Evolutionary conservation across 2,888 invertebrate genomes (phyloP).

Genomic region (Clusia tigrina): DNA sequence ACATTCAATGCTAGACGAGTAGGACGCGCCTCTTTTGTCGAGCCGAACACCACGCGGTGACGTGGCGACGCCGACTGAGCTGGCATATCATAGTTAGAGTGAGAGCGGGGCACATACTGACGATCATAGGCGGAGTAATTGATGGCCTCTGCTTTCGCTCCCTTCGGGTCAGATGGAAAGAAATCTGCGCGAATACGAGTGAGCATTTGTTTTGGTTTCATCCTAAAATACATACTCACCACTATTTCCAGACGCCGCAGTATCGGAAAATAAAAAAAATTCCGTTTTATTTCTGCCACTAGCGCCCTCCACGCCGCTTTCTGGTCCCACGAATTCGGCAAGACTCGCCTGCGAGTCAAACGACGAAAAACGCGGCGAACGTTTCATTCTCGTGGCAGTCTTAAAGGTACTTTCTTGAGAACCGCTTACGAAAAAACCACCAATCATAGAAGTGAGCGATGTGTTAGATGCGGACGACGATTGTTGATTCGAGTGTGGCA

Average conservation of each 20-base stretch:
- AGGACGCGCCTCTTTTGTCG: constrained; percentile 43
- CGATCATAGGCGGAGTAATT: constrained; percentile 38
- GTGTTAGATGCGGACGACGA: constrained; percentile 52
- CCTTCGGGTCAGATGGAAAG: not conserved
- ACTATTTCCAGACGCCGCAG: constrained; percentile 21
- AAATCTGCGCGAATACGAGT: constrained; percentile 16
- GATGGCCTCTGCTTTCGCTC: constrained; percentile 20
- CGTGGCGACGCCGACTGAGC: constrained; percentile 40
- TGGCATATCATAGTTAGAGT: constrained; percentile 63
- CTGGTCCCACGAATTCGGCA: constrained; percentile 54
- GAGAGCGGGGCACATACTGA: constrained; percentile 62
- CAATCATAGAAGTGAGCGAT: constrained; percentile 44
- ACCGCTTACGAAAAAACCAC: constrained; percentile 35
- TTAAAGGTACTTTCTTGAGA: not conserved
- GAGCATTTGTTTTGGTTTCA: too few relatives aligned
- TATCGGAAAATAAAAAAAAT: constrained; percentile 32
- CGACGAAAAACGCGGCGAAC: constrained; percentile 64
- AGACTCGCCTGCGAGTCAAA: constrained; percentile 65
- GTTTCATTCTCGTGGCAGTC: constrained; percentile 60
- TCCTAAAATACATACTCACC: constrained; percentile 23
- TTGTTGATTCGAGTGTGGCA: too few relatives aligned
- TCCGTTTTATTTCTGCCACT: constrained; percentile 15
- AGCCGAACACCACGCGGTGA: constrained; percentile 31
- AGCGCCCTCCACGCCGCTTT: constrained; percentile 11
- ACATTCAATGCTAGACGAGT: constrained; percentile 49